Percentiles rank a stretch among this genome's conserved stretches.
Evolutionary conservation across 1,140 invertebrate species (phyloP).

Genomic region (Drosophila sp.): DNA sequence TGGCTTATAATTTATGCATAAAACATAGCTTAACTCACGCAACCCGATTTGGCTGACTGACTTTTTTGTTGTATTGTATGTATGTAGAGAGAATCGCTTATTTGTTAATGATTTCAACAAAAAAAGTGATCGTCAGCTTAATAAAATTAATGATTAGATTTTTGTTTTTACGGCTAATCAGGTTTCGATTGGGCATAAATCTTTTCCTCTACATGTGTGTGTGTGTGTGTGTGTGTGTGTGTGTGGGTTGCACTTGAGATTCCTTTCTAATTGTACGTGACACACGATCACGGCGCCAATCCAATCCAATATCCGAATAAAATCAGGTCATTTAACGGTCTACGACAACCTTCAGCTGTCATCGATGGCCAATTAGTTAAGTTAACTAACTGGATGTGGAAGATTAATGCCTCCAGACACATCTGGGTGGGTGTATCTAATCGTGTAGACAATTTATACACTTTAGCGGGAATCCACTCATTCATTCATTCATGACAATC

Average conservation of each 20-base stretch:
- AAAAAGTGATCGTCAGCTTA: constrained; percentile 77
- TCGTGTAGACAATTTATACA: constrained; percentile 50
- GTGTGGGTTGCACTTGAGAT: constrained; percentile 70
- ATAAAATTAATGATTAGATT: constrained; percentile 79
- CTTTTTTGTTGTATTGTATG: constrained; percentile 65
- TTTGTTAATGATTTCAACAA: constrained; percentile 81
- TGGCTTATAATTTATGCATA: constrained; percentile 79
- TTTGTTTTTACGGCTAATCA: constrained; percentile 70
- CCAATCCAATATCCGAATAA: constrained; percentile 16
- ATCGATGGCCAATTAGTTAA: constrained; percentile 33
- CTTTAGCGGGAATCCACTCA: background rate
- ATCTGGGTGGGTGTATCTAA: constrained; percentile 49
- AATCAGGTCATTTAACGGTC: constrained; percentile 71
- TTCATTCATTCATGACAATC: constrained; percentile 1
- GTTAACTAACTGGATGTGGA: constrained; percentile 16
- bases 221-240: constrained; percentile 41
- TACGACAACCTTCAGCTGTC: constrained; percentile 46
- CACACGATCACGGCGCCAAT: constrained; percentile 47
- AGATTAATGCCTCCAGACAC: constrained; percentile 32
- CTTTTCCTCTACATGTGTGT: constrained; percentile 35
- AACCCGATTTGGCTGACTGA: constrained; percentile 38
- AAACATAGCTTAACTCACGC: constrained; percentile 43
- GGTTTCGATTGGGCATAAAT: constrained; percentile 70
- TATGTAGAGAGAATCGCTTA: constrained; percentile 66
- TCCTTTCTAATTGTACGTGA: constrained; percentile 76